Base-by-base conservation (phyloP, 1,140 invertebrate genomes). In the Drosophila lacertosa region DNA sequence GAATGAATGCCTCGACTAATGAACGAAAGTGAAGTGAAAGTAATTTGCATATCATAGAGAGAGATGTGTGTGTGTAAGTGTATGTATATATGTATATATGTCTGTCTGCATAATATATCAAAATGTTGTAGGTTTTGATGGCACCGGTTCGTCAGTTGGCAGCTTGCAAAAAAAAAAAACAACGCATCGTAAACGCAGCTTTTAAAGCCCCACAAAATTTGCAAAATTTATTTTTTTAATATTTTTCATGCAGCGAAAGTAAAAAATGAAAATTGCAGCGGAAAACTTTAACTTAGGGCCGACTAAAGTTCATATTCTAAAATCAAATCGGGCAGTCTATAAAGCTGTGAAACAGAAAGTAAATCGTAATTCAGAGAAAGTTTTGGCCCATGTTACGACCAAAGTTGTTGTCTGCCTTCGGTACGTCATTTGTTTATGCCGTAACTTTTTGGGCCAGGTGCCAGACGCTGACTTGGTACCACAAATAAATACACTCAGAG, bases 21-120 rank as follows among this genome's bases (percentile, higher is more conserved):
- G 74, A 88, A 88, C 35, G 82, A 88, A 88, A 88, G 82, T 88
- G 67, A 88, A 88, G 82, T 88, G 82, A 88, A 88, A 88, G 83
- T 75, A 44, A 88, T 86, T 86, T 88, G 81, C 81, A 84, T 84
- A 84, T 63, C 35, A 24, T 50, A 9, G 13, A 24, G 37, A 42
- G 24, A 54, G 39, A 18, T 54, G 18, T 37, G 11, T 40, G 50
- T 13, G 44, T 29, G 10, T 0, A 13, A 15, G 15, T 10, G 10
- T 22, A 39, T 9, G 10, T 13, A 54, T 11, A 18, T 24, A 24
- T 26, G 10, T 29, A 16, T 45, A 24, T 47, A 15, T 2, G 4
- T 22, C 4, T 51, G 26, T 51, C n/a, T 40, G 9, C 11, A 22
- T 57, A 48, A 15, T 26, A 18, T 45, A 64, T 55, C 40, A 60